Evolutionary conservation across 2,888 invertebrate genomes (phyloP), one percentile per base, ranked within the genome.

Genomic region (Perdita meconis): DNA sequence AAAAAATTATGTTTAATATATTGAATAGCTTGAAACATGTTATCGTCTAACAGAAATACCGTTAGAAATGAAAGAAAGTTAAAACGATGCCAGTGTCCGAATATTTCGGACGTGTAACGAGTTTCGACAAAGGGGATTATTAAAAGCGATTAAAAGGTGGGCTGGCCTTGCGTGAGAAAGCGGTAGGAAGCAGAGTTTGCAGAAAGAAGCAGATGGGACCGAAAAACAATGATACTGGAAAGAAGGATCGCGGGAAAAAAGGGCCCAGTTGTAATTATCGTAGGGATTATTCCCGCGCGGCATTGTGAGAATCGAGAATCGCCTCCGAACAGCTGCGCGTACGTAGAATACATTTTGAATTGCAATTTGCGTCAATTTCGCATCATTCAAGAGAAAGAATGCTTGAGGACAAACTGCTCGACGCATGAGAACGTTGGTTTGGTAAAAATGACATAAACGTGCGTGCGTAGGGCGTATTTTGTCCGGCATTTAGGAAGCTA

Each of bases 281-380:
- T 55, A 80, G 72, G 82, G 83, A 74, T 82, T 78, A 80, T 78
- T 78, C 82, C 77, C 80, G 80, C 66, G 66, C 63, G 68, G 79
- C 82, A 84, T 86, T 83, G 80, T 77, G 30, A 63, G n/a, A n/a
- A n/a, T n/a, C n/a, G n/a, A 64, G 78, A 80, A 83, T 86, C 78
- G 83, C 80, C 82, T 64, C 72, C 72, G 75, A 70, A 78, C 86
- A 84, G 82, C 84, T 81, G 85, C 78, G 22, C 53, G 65, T 63
- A 81, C 70, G 82, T 77, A 69, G 63, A 63, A 56, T 75, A 68
- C 78, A 64, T 82, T 78, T 84, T 53, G 75, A 47, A 65, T 55
- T 60, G 36, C 59, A 56, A 64, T 81, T 71, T 44, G 13, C 26
- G 24, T 24, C 34, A 2, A 6, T 6, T 16, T 57, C 12, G 38